Conservation (phyloP, 2,888 invertebrate species). For the Harmothoe impar region DNA sequence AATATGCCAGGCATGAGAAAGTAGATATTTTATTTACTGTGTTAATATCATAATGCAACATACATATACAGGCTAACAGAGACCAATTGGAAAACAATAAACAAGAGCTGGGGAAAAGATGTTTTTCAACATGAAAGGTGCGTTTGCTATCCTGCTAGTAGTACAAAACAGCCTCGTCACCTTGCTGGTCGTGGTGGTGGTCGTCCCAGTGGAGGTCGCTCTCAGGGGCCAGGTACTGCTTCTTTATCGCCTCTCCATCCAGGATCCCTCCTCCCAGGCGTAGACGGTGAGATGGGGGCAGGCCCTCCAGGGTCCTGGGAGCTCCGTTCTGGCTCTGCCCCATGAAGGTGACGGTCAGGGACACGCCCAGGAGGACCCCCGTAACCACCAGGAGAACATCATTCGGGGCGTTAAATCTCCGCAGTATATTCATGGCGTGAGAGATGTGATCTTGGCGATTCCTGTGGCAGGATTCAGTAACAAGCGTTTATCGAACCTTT, state of each 20-base stretch:
- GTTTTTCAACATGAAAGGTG: too few relatives aligned
- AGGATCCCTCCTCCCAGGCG: background rate
- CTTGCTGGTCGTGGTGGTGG: conserved; percentile 11
- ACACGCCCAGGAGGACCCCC: background rate
- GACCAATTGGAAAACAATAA: too few relatives aligned
- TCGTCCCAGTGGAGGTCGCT: conserved; percentile 12
- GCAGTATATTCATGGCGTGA: background rate
- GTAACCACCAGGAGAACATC: background rate
- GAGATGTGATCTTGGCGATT: too few relatives aligned
- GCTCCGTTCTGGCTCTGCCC: background rate
- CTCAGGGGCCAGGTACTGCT: conserved; percentile 20
- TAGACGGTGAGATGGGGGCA: conserved; percentile 12
- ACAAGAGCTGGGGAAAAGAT: too few relatives aligned
- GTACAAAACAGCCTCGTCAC: too few relatives aligned
- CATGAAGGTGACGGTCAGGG: background rate
- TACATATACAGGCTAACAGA: too few relatives aligned
- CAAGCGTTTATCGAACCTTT: too few relatives aligned
- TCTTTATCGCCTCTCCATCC: background rate
- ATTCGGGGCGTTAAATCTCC: background rate
- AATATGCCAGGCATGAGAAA: too few relatives aligned
- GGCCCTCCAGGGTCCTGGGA: background rate
- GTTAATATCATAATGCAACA: too few relatives aligned
- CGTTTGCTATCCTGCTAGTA: too few relatives aligned
- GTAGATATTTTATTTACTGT: too few relatives aligned
- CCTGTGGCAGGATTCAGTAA: too few relatives aligned